These are phyloP conservation scores for Drosophila lowei DNA, from an alignment of 1,140 invertebrate species.

Conservation along the genomic window DNA sequence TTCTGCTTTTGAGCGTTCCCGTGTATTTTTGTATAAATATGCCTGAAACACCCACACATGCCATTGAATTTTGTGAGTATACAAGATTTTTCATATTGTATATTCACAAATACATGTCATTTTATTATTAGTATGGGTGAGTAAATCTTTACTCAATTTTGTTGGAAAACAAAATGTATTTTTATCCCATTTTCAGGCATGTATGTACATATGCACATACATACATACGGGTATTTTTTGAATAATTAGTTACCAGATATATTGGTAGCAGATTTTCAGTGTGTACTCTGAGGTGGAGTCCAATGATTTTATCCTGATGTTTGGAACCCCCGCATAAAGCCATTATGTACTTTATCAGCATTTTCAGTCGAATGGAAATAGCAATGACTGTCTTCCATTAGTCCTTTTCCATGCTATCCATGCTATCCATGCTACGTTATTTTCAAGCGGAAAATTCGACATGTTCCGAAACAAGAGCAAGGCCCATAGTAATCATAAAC, in stretches of 20 bases:
- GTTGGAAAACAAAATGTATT: constrained; percentile 48
- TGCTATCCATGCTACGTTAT: no score
- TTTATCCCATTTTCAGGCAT: constrained; percentile 35
- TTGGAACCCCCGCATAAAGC: neutral
- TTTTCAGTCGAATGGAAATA: no score
- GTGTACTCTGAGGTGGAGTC: constrained; percentile 2
- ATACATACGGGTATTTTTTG: constrained; percentile 19
- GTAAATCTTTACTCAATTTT: constrained; percentile 40
- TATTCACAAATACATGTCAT: constrained; percentile 41
- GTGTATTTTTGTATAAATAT: constrained; percentile 52
- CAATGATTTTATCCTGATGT: constrained; percentile 9
- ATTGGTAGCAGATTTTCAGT: constrained; percentile 18
- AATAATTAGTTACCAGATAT: constrained; percentile 43
- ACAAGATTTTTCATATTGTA: constrained; percentile 12
- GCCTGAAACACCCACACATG: constrained; percentile 45
- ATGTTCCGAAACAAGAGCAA: no score
- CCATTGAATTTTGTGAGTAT: constrained; percentile 36
- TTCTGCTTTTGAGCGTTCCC: constrained; percentile 42
- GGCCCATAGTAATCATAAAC: no score
- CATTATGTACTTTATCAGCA: no score
- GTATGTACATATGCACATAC: constrained; percentile 1
- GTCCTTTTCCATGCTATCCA: no score
- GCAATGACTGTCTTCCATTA: no score
- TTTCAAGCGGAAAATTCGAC: no score
- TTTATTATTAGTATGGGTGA: constrained; percentile 35